Conservation (phyloP, 2,888 invertebrate genomes). For the Drosophila crucigera region DNA sequence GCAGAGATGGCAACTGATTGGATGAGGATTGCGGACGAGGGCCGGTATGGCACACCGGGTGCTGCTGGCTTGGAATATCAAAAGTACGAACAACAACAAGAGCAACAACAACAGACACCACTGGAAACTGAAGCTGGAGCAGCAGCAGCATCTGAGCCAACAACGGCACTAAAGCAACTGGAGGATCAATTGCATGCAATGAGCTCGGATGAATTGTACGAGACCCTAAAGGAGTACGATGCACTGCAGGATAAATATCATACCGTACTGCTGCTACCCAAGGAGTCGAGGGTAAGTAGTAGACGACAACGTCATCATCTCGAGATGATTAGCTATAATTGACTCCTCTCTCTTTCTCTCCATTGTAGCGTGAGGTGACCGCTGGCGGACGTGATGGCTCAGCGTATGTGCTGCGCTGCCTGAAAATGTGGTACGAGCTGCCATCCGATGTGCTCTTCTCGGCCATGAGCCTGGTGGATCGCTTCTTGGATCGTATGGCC, state of each 20-base stretch:
- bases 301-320: neutral
- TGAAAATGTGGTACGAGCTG: conserved; percentile 94
- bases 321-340: neutral
- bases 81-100: conserved; percentile 82
- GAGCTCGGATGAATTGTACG: conserved; percentile 86
- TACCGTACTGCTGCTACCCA: conserved; percentile 89
- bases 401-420: conserved; percentile 92
- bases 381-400: conserved; percentile 92
- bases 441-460: conserved; percentile 92
- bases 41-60: conserved; percentile 88
- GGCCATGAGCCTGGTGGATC: conserved; percentile 92
- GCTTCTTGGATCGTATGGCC: conserved; percentile 94
- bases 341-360: neutral
- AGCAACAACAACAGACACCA: conserved; percentile 48
- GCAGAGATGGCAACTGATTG: conserved; percentile 84
- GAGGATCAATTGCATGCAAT: conserved; percentile 82
- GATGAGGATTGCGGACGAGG: conserved; percentile 86
- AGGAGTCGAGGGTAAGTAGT: conserved; percentile 87
- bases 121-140: conserved; percentile 64
- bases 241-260: conserved; percentile 90
- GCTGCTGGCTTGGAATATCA: conserved; percentile 86
- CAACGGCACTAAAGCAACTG: conserved; percentile 72
- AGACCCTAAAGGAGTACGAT: conserved; percentile 89
- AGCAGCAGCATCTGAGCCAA: conserved; percentile 69
- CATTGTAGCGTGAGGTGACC: conserved; percentile 89